Conservation (phyloP, 2,797 vertebrate species). For the Protonibea diacanthus region DNA sequence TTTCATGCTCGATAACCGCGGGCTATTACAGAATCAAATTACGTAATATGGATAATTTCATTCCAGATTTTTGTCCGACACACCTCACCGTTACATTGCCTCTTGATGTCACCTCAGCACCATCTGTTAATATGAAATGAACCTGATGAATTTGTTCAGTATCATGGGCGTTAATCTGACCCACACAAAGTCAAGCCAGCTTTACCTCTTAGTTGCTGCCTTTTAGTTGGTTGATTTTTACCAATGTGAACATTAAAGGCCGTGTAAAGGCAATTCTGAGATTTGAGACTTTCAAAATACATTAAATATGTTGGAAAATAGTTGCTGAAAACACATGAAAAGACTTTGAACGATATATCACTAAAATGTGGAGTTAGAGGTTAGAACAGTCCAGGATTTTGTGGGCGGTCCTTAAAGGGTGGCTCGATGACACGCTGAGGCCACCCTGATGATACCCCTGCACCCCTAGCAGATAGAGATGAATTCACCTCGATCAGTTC, state of each 20-base stretch:
- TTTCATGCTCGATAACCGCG: conserved; percentile 4
- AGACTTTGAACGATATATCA: too few species aligned
- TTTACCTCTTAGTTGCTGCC: not conserved
- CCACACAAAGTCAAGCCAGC: conserved; percentile 11
- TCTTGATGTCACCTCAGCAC: conserved; percentile 41
- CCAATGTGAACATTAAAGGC: not conserved
- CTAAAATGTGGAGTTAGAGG: too few species aligned
- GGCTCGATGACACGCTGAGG: too few species aligned
- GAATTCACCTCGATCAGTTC: too few species aligned
- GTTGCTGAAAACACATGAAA: too few species aligned
- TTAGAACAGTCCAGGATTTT: too few species aligned
- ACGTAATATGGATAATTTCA: conserved; percentile 29
- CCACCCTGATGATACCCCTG: too few species aligned
- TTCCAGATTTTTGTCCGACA: conserved; percentile 24
- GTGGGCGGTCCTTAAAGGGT: too few species aligned
- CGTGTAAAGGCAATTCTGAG: too few species aligned
- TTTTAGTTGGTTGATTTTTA: conserved; percentile 3
- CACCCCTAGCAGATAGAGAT: too few species aligned
- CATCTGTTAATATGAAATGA: conserved; percentile 46
- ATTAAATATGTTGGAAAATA: too few species aligned
- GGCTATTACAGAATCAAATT: conserved; percentile 21
- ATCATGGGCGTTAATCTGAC: conserved; percentile 27
- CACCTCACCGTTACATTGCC: conserved; percentile 29
- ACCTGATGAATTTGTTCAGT: conserved; percentile 51
- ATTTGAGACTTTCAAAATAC: too few species aligned